These are phyloP conservation scores for Spinus pinus DNA, from an alignment of 2,797 vertebrate species.

Conservation along the genomic window DNA sequence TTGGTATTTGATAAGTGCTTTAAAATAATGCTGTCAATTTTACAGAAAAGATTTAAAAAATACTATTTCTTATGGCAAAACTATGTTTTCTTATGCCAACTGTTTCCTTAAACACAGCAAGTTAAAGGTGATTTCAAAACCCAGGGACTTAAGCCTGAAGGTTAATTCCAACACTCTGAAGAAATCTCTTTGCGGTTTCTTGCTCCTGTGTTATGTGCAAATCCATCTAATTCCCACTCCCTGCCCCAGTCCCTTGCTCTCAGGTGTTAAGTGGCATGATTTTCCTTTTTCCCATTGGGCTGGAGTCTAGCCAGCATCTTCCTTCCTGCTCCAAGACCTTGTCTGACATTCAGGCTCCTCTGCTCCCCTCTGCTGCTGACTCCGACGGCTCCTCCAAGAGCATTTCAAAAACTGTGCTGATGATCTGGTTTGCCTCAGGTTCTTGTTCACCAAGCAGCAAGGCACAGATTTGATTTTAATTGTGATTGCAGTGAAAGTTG, in stretches of 20 bases:
- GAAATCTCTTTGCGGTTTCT: background rate
- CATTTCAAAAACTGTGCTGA: fast-evolving
- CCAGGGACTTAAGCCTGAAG: background rate
- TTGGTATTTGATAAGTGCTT: background rate
- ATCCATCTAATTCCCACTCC: background rate
- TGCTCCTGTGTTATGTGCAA: background rate
- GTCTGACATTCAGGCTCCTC: background rate
- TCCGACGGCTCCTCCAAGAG: fast-evolving
- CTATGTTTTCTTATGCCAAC: background rate
- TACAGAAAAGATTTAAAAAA: background rate
- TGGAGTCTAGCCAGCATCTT: background rate
- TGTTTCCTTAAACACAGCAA: background rate
- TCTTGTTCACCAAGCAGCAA: background rate
- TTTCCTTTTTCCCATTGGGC: background rate
- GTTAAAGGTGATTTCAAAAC: background rate
- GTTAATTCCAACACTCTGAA: background rate
- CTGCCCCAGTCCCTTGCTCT: fast-evolving
- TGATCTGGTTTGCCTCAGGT: background rate
- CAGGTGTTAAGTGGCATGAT: background rate
- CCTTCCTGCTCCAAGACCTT: background rate
- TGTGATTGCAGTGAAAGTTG: background rate
- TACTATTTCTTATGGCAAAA: background rate
- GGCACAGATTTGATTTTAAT: background rate
- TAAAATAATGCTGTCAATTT: background rate
- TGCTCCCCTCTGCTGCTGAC: fast-evolving